Evolutionary conservation across 2,113 vertebrate species (phyloP).

Genomic region (Felis catus): DNA sequence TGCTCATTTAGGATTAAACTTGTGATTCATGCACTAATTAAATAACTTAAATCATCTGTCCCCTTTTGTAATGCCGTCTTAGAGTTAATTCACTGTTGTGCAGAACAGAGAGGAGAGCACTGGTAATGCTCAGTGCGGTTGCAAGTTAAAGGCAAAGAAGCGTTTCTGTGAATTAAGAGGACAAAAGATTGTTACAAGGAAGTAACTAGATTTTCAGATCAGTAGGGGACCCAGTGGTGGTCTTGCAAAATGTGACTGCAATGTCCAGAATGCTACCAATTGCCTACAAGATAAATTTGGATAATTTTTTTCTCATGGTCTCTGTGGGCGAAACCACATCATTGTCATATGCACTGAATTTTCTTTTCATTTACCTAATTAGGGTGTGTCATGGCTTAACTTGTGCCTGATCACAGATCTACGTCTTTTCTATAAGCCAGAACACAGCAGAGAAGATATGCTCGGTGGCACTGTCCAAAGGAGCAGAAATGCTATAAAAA

Average conservation of each 20-base stretch:
- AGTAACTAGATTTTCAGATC: slow-evolving; percentile 67
- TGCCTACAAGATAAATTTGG: slow-evolving; percentile 1
- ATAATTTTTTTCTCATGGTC: slow-evolving; percentile 9
- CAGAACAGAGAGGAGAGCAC: slow-evolving; percentile 40
- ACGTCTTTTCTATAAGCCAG: background rate
- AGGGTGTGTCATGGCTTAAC: background rate
- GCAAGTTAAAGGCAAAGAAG: slow-evolving; percentile 44
- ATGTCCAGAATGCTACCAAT: background rate
- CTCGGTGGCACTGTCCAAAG: background rate
- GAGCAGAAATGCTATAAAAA: slow-evolving; percentile 15
- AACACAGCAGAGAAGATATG: background rate
- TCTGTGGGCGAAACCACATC: background rate
- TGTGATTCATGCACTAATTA: slow-evolving; percentile 54
- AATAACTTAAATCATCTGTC: slow-evolving; percentile 74
- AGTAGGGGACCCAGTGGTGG: slow-evolving; percentile 42
- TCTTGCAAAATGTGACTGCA: slow-evolving; percentile 58
- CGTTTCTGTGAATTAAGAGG: slow-evolving; percentile 50
- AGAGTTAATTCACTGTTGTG: slow-evolving; percentile 51
- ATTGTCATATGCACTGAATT: background rate
- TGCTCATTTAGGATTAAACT: slow-evolving; percentile 50
- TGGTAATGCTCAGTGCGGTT: slow-evolving; percentile 43
- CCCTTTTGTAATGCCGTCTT: slow-evolving; percentile 56
- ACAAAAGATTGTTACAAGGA: slow-evolving; percentile 55
- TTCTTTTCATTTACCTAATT: slow-evolving; percentile 25
- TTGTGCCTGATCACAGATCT: background rate